Evolutionary conservation across 2,113 vertebrate species (phyloP).

Genomic region (Triplophysa dalaica): DNA sequence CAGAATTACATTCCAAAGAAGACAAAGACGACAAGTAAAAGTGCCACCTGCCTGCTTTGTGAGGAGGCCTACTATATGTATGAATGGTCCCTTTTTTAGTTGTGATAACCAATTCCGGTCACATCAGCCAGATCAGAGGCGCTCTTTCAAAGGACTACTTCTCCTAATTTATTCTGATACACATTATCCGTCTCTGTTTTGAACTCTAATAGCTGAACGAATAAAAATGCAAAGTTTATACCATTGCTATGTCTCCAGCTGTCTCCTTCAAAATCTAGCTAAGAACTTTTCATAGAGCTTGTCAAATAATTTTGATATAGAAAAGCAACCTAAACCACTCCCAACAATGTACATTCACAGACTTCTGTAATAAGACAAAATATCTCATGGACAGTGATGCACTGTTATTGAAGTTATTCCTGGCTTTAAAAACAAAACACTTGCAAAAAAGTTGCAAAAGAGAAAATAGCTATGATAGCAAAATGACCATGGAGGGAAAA

Average conservation of each 20-base stretch:
- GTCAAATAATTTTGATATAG: not conserved
- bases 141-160: conserved; percentile 29
- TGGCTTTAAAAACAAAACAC: not conserved
- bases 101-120: conserved; percentile 36
- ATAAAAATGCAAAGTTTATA: conserved; percentile 20
- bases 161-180: conserved; percentile 33
- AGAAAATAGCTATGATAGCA: conserved; percentile 11
- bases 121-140: conserved; percentile 41
- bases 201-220: conserved; percentile 25
- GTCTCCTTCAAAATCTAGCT: not conserved
- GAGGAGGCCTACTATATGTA: conserved; percentile 21
- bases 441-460: not conserved
- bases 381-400: not conserved
- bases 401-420: conserved; percentile 7
- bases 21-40: conserved; percentile 27
- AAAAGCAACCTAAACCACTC: not conserved
- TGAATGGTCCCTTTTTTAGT: conserved; percentile 39
- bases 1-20: conserved; percentile 22
- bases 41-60: conserved; percentile 39
- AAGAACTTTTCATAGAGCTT: conserved; percentile 16
- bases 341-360: not conserved
- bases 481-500: not conserved
- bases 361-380: not conserved
- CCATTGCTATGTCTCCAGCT: conserved; percentile 16
- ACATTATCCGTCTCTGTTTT: conserved; percentile 22